Evolutionary conservation across 2,113 vertebrate species (phyloP).

Genomic region (Arenaria interpres): DNA sequence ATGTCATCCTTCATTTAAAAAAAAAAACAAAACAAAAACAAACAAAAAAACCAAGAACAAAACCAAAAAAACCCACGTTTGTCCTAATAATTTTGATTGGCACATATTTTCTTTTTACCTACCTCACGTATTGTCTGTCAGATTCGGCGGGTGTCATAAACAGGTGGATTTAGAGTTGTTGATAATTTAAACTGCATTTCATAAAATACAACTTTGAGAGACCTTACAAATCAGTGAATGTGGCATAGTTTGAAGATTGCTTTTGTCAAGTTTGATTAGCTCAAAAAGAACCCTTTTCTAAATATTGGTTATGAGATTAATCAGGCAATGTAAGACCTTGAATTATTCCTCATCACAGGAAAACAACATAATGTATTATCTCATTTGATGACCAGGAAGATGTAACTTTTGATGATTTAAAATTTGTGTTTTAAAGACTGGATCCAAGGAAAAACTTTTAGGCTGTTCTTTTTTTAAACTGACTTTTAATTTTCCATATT

Average conservation of each 20-base stretch:
- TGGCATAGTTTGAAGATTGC: slow-evolving; percentile 65
- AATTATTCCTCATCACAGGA: slow-evolving; percentile 55
- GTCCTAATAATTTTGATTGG: neutral
- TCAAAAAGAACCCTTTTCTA: slow-evolving; percentile 65
- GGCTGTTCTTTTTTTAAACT: neutral
- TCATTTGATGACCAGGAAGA: neutral
- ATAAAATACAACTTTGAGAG: slow-evolving; percentile 52
- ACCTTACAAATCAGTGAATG: slow-evolving; percentile 49
- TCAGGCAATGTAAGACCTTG: slow-evolving; percentile 52
- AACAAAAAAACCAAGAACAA: neutral
- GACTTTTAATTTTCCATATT: neutral
- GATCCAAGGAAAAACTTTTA: neutral
- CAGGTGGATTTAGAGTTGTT: slow-evolving; percentile 42
- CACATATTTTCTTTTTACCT: neutral
- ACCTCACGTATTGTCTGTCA: neutral
- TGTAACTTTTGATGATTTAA: slow-evolving; percentile 5
- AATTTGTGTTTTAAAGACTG: neutral
- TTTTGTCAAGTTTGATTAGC: slow-evolving; percentile 69
- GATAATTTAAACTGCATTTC: slow-evolving; percentile 62
- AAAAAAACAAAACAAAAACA: neutral
- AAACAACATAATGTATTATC: slow-evolving; percentile 20
- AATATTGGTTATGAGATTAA: slow-evolving; percentile 68
- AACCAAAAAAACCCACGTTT: neutral
- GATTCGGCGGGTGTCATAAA: neutral
- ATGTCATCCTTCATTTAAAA: neutral